phyloP scores from a whole-genome alignment of 1,140 invertebrate species.

The Caenorhabditis brenneri region DNA sequence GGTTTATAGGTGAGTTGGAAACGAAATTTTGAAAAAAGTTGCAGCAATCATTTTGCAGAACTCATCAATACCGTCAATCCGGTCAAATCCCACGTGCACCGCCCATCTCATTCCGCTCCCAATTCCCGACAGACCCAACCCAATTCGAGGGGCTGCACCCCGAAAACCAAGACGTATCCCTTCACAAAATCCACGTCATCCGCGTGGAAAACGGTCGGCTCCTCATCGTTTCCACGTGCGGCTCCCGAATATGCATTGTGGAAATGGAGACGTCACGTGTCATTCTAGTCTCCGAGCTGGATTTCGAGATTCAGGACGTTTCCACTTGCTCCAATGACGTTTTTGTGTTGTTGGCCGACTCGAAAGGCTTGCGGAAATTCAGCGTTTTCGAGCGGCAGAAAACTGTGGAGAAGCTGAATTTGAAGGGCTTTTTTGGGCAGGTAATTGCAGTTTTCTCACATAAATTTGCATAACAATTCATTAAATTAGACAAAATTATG shows the following conservation, averaged over 20 bases:
- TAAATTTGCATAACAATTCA: too few species aligned
- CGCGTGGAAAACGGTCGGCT: background rate
- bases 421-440: background rate
- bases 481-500: too few species aligned
- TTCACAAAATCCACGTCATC: conserved; percentile 18
- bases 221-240: conserved; percentile 4
- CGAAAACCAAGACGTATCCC: background rate
- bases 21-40: background rate
- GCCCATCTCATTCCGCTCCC: conserved; percentile 13
- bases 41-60: conserved; percentile 4
- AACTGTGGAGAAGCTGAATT: conserved; percentile 15
- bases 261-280: conserved; percentile 37
- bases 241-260: conserved; percentile 6
- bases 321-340: conserved; percentile 23
- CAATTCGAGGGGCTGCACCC: conserved; percentile 16
- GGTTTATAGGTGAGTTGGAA: conserved; percentile 38
- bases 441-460: background rate
- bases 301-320: conserved; percentile 14
- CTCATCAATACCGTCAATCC: conserved; percentile 48
- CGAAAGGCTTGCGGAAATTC: conserved; percentile 21
- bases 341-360: conserved; percentile 15
- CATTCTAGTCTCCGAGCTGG: background rate
- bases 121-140: background rate
- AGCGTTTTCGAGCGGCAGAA: background rate
- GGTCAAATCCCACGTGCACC: conserved; percentile 13